phyloP scores from a whole-genome alignment of 2,113 vertebrate species.

The Pollachius pollachius region DNA sequence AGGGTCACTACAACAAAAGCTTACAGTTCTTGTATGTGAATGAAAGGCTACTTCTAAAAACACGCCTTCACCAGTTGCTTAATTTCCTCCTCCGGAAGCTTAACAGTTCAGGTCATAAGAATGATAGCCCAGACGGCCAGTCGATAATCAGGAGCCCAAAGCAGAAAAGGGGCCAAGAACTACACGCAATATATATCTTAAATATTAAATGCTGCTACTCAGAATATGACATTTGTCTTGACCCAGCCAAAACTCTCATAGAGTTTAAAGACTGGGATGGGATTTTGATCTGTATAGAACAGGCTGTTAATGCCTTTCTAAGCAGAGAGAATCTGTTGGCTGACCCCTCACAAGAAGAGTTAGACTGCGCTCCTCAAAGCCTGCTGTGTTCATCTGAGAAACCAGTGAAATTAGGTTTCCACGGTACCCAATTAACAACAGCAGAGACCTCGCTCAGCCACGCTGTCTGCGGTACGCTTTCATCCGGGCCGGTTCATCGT shows the following conservation, averaged over 20 bases:
- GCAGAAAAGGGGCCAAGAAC: constrained; percentile 75
- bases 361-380: constrained; percentile 68
- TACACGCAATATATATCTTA: constrained; percentile 84
- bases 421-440: constrained; percentile 50
- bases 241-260: constrained; percentile 91
- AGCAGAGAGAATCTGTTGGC: constrained; percentile 81
- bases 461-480: constrained; percentile 69
- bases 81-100: constrained; percentile 84
- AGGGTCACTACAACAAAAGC: constrained; percentile 91
- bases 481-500: constrained; percentile 83
- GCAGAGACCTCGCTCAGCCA: constrained; percentile 61
- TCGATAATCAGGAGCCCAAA: constrained; percentile 71
- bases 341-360: constrained; percentile 76
- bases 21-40: constrained; percentile 94
- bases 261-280: constrained; percentile 93
- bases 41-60: constrained; percentile 86
- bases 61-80: constrained; percentile 89
- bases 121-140: constrained; percentile 51
- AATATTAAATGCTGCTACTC: constrained; percentile 83
- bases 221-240: constrained; percentile 91
- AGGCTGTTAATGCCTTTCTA: constrained; percentile 85
- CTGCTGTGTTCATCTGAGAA: constrained; percentile 34
- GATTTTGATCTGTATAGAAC: constrained; percentile 81
- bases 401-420: constrained; percentile 30
- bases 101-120: constrained; percentile 76